These are phyloP conservation scores for Bruchidius siliquastri DNA, from an alignment of 2,888 invertebrate genomes.

Conservation along the genomic window DNA sequence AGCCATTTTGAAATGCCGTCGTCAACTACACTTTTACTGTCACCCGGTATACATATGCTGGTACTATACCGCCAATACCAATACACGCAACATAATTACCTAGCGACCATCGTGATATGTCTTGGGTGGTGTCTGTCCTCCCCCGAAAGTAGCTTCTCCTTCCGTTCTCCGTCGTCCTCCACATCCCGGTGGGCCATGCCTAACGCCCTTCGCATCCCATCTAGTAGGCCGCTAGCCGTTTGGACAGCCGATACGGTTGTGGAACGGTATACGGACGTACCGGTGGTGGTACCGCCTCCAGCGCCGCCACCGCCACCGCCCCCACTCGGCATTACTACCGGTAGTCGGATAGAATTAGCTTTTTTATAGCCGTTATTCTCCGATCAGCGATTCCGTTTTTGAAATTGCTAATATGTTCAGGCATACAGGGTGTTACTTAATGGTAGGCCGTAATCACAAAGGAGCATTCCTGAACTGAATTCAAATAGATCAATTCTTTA, in stretches of 20 bases:
- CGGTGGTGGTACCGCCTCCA: neutral
- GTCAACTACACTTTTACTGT: too few species aligned
- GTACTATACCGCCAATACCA: too few species aligned
- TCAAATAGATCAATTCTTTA: too few species aligned
- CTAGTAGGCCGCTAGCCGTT: slow-evolving; percentile 48
- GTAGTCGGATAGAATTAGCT: too few species aligned
- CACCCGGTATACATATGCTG: too few species aligned
- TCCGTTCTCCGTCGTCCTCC: neutral
- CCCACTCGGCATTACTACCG: slow-evolving; percentile 54
- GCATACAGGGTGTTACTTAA: too few species aligned
- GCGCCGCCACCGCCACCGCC: slow-evolving; percentile 55
- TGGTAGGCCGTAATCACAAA: too few species aligned
- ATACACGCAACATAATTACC: slow-evolving; percentile 25
- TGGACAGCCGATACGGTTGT: slow-evolving; percentile 51
- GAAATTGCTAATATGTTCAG: too few species aligned
- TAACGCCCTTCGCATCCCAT: slow-evolving; percentile 59
- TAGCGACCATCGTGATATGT: slow-evolving; percentile 34
- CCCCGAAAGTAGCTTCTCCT: slow-evolving; percentile 7
- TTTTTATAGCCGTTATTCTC: too few species aligned
- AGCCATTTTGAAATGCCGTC: too few species aligned
- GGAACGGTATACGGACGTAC: slow-evolving; percentile 52
- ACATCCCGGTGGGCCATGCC: slow-evolving; percentile 22
- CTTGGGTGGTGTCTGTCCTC: slow-evolving; percentile 14
- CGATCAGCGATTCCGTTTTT: too few species aligned
- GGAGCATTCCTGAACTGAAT: too few species aligned